phyloP scores from a whole-genome alignment of 2,113 vertebrate species.

The Burhinus oedicnemus region DNA sequence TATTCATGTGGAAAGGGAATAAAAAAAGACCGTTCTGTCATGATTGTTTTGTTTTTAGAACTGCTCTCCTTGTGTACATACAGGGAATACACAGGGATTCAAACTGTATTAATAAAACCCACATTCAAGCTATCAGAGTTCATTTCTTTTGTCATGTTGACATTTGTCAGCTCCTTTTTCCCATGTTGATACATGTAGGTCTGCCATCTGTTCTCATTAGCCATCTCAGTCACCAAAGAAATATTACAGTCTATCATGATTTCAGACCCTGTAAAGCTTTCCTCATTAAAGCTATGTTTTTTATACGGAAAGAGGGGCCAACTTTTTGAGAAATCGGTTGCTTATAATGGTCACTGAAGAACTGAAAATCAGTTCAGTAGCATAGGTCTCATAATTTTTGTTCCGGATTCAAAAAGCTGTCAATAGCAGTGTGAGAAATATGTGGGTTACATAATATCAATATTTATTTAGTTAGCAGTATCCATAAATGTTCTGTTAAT shows the following conservation, averaged over 20 bases:
- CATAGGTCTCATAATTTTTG: neutral
- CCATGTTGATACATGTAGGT: neutral
- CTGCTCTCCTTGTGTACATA: neutral
- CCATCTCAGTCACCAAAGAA: neutral
- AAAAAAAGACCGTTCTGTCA: neutral
- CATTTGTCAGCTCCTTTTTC: constrained; percentile 36
- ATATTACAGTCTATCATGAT: neutral
- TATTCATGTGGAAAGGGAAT: neutral
- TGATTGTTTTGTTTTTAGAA: neutral
- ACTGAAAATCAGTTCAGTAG: neutral
- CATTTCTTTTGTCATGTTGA: constrained; percentile 24
- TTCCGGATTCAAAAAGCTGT: neutral
- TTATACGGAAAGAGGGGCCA: neutral
- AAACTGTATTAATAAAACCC: constrained; percentile 38
- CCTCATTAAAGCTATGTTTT: constrained; percentile 28
- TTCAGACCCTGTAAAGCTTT: constrained; percentile 39
- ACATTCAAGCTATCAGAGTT: constrained; percentile 19
- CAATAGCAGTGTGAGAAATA: neutral
- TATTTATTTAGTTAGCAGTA: neutral
- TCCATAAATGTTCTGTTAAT: neutral
- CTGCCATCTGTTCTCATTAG: constrained; percentile 63
- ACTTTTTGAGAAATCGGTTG: neutral
- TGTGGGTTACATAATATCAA: neutral
- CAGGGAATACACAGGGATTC: neutral
- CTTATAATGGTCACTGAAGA: neutral